Evolutionary conservation across 2,797 vertebrate species (phyloP).

Genomic region (Pseudochirops cupreus): DNA sequence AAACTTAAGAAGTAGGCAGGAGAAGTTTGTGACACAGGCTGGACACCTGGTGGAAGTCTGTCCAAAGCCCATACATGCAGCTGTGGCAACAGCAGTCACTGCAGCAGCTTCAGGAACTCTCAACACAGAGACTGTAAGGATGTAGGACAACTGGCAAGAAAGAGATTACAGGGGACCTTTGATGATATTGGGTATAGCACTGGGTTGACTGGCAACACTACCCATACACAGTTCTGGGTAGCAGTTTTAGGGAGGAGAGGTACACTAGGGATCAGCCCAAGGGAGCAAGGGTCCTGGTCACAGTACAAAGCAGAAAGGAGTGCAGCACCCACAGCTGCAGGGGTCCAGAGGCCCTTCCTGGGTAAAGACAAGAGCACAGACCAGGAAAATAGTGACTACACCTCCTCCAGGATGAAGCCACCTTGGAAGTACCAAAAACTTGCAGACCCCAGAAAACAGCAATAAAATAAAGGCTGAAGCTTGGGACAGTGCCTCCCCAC

Average conservation of each 20-base stretch:
- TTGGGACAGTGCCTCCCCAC: no score
- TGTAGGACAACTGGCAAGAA: not conserved
- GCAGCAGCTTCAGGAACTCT: not conserved
- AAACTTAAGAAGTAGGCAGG: not conserved
- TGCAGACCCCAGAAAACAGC: no score
- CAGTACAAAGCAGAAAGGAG: not conserved
- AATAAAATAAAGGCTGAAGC: no score
- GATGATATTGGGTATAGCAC: not conserved
- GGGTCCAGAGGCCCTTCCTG: not conserved
- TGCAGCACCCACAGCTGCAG: not conserved
- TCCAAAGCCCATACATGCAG: not conserved
- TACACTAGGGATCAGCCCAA: not conserved
- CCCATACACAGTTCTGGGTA: not conserved
- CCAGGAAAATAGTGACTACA: not conserved
- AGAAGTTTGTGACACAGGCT: not conserved
- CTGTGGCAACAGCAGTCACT: not conserved
- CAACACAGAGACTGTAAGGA: not conserved
- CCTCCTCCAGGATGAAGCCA: not conserved
- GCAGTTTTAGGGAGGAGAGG: not conserved
- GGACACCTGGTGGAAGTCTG: not conserved
- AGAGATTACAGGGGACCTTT: not conserved
- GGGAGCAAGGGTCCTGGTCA: not conserved
- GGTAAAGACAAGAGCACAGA: not conserved
- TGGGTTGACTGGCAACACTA: not conserved
- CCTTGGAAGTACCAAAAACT: not conserved